These are phyloP conservation scores for Tetragonula carbonaria DNA, from an alignment of 2,888 invertebrate species.

Conservation along the genomic window DNA sequence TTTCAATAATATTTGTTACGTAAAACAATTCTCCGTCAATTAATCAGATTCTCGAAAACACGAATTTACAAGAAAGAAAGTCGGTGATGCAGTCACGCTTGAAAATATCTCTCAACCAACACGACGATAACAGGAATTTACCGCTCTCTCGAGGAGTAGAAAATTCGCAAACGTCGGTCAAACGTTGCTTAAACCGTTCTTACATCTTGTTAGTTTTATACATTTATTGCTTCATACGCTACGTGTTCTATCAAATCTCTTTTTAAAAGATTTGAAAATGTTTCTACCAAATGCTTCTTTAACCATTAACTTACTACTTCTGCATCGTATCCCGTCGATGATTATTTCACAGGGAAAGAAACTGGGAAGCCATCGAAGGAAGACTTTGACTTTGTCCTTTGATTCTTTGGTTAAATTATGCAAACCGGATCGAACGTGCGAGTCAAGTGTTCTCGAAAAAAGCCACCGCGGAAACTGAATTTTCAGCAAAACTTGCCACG, in stretches of 20 bases:
- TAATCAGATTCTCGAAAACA: no score
- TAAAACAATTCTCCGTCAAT: no score
- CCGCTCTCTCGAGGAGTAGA: background rate
- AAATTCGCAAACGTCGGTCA: background rate
- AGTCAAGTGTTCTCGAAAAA: conserved; percentile 3
- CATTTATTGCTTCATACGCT: no score
- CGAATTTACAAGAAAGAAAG: no score
- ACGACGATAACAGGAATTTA: background rate
- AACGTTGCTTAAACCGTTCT: background rate
- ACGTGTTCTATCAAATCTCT: no score
- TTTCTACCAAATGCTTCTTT: background rate
- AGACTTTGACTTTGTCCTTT: background rate
- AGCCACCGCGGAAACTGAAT: background rate
- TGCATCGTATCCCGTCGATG: background rate
- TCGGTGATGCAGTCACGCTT: no score
- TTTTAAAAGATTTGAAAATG: background rate
- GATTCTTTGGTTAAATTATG: conserved; percentile 9
- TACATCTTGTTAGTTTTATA: no score
- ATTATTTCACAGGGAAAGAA: background rate
- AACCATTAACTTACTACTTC: background rate
- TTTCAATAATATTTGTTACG: no score
- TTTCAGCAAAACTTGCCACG: background rate
- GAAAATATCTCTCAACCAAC: no score
- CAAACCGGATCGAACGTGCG: background rate
- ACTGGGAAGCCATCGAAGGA: background rate